phyloP scores from a whole-genome alignment of 2,797 vertebrate species.

The Microctenopoma steveboyesi region DNA sequence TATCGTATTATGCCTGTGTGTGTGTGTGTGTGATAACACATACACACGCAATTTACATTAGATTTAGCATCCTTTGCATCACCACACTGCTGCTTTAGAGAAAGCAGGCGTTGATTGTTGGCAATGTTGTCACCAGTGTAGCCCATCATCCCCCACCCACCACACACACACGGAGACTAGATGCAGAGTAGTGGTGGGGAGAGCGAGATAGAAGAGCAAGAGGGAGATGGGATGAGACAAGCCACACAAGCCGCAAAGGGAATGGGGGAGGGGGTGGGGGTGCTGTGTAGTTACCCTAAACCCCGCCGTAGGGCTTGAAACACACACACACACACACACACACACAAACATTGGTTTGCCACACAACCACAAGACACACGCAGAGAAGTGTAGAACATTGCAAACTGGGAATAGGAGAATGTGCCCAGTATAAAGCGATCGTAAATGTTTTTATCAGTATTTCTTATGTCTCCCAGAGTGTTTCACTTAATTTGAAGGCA shows the following conservation, averaged over 20 bases:
- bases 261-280: constrained; percentile 55
- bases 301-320: constrained; percentile 72
- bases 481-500: constrained; percentile 24
- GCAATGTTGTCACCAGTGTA: constrained; percentile 37
- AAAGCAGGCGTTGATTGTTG: constrained; percentile 56
- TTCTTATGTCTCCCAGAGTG: constrained; percentile 8
- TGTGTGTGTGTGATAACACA: constrained; percentile 32
- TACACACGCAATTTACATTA: constrained; percentile 42
- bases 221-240: constrained; percentile 83
- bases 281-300: constrained; percentile 76
- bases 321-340: constrained; percentile 43
- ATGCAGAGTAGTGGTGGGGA: constrained; percentile 45
- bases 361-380: constrained; percentile 58
- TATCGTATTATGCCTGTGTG: constrained; percentile 17
- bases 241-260: constrained; percentile 80
- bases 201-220: constrained; percentile 60
- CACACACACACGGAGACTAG: constrained; percentile 51
- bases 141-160: constrained; percentile 17
- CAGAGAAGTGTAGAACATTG: constrained; percentile 53
- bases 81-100: constrained; percentile 39
- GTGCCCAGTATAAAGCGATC: constrained; percentile 21
- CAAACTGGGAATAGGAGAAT: constrained; percentile 38
- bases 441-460: constrained; percentile 16
- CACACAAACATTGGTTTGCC: constrained; percentile 51
- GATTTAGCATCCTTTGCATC: constrained; percentile 51